Evolutionary conservation across 1,140 invertebrate genomes (phyloP), one percentile per base, ranked within the genome.

Genomic region (Drosophila ercepeae): DNA sequence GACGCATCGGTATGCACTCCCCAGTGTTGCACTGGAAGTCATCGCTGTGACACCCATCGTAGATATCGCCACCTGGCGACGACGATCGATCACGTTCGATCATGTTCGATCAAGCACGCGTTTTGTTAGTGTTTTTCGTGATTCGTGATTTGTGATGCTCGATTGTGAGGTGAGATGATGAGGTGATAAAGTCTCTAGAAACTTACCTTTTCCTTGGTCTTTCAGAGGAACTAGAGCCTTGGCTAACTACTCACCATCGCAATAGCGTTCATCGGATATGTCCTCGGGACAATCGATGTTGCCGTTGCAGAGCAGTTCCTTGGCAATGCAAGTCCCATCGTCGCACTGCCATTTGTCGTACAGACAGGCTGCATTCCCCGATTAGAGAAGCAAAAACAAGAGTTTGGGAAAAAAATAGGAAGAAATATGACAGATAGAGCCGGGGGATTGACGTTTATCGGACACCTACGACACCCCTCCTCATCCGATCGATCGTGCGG

Each of bases 11-110:
- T 90, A 96, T 94, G 89, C 94, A 94, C 75, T 93, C 92, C 76
- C 95, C 95, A 83, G 93, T 94, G 79, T 92, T 91, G 92, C 96
- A 96, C 89, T 91, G 93, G 92, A 95, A 97, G 92, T 95, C 93
- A 76, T 92, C 92, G 72, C 83, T 71, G 25, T 29, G 55, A 72
- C 90, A 91, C 42, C 64, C 84, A 49, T 59, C 55, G 65, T 73
- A 76, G 54, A 27, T 49, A 65, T 75, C 79, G 53, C 83, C 83
- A 84, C 83, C 83, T 77, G 67, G 14, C 50, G 52, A 46, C 48
- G 54, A 53, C 44, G 64, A 53, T 50, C 36, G 61, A 67, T 54
- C 36, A n/a, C n/a, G 61, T 53, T 54, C 23, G 7, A 32, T 53
- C 21, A 21, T n/a, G 4, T 27, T 29, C 58, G 58, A 60, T 34